Base-by-base conservation (phyloP, 2,888 invertebrate genomes). In the Caenorhabditis angaria region DNA sequence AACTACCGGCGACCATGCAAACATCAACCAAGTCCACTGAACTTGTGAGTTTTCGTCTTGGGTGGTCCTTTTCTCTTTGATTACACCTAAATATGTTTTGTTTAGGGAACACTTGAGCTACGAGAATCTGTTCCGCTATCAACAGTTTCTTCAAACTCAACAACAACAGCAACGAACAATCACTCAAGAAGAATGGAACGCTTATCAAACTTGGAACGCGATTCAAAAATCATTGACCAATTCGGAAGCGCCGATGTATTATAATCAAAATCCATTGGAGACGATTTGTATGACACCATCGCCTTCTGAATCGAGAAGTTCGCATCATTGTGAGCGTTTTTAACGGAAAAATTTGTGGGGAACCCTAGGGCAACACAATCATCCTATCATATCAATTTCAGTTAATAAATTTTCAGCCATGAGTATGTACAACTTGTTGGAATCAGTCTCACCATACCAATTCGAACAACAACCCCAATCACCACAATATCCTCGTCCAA, bases 401-500 rank as follows among this genome's bases (percentile, higher is more conserved):
- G 32, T 41, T 41, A 14, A 41, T 18, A 41, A 41, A 41, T 41
- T 41, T 41, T 41, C 14, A 41, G 41, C 41, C 14, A 18, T 41
- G 41, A 41, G 41, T 2, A 35, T 41, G 20, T 58, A 53, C 55
- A 65, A 53, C 20, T 1, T 54, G 20, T 55, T 41, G 8, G 56
- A 57, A 8, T 65, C 54, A 20, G 29, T 50, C 29, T 29, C 27
- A 35, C 64, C 50, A 12, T 59, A 14, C 27, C 22, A 51, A 24
- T 61, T 12, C 18, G 41, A 41, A 12, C 18, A 28, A 54, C 24
- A 10, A 28, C 3, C 25, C 32, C 18, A 12, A 24, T 2, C 50
- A n/a, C 20, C 28, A 41, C 6, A 41, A 41, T 41, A 5, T 41
- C 14, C 14, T 41, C 2, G 41, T 18, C 18, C 41, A 41, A n/a